These are phyloP conservation scores for Ormyrus rosae DNA, from an alignment of 2,888 invertebrate species.

Conservation along the genomic window DNA sequence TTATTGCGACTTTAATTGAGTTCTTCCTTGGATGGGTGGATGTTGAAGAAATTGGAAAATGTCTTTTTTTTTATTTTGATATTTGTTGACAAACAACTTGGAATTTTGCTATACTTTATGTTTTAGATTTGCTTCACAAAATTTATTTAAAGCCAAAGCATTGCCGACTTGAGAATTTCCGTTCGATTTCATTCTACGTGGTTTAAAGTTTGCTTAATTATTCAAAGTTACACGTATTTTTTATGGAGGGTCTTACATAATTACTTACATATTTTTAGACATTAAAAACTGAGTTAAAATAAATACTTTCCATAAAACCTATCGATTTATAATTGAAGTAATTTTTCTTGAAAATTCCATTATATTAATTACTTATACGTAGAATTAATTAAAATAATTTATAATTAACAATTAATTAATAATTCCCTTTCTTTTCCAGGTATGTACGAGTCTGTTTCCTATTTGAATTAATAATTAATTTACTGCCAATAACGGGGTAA, in stretches of 20 bases:
- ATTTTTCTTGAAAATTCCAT: not conserved
- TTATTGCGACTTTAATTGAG: too few relatives aligned
- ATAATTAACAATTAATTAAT: conserved; percentile 50
- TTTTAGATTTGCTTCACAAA: not conserved
- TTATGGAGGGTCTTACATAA: too few relatives aligned
- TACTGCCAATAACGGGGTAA: conserved; percentile 2
- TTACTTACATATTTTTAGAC: too few relatives aligned
- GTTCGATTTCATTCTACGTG: not conserved
- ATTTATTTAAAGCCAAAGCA: not conserved
- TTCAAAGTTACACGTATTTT: too few relatives aligned
- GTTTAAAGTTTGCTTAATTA: too few relatives aligned
- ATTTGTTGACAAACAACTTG: too few relatives aligned
- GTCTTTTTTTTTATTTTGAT: too few relatives aligned
- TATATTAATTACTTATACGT: not conserved
- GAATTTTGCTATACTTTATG: too few relatives aligned
- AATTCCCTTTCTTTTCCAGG: conserved; percentile 54
- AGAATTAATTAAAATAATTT: not conserved
- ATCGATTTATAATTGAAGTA: not conserved
- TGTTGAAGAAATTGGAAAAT: too few relatives aligned
- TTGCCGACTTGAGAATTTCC: conserved; percentile 28
- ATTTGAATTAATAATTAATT: not conserved
- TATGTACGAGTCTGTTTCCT: conserved; percentile 34
- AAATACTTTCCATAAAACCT: too few relatives aligned
- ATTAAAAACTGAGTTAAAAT: not conserved
- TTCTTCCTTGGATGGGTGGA: too few relatives aligned